Percentiles rank a stretch among this genome's conserved stretches.
These are phyloP conservation scores for Coelinius sp. DNA, from an alignment of 2,888 invertebrate species.

Conservation along the genomic window DNA sequence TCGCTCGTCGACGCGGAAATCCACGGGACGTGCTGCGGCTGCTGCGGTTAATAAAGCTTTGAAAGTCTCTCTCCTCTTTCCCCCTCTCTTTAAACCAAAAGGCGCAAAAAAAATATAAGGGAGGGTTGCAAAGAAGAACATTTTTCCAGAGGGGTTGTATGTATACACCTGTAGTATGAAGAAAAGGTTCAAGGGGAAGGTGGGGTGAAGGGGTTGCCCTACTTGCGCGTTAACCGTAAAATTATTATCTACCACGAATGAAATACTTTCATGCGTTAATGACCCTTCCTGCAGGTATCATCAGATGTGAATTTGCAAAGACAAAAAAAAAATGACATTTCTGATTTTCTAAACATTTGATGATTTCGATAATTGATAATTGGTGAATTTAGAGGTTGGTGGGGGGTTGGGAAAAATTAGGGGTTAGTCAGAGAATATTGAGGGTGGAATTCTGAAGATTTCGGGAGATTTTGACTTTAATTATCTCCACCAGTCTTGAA, in stretches of 20 bases:
- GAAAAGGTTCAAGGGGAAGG: constrained; percentile 2
- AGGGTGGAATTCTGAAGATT: neutral
- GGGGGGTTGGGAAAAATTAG: no score
- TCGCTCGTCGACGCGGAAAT: constrained; percentile 50
- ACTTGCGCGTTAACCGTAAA: constrained; percentile 36
- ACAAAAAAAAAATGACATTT: neutral
- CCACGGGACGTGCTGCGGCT: constrained; percentile 48
- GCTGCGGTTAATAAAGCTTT: constrained; percentile 52
- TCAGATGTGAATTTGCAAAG: neutral
- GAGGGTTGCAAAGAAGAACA: constrained; percentile 39
- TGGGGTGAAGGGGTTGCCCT: neutral
- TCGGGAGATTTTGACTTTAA: neutral
- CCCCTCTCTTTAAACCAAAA: constrained; percentile 15
- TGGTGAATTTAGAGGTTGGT: no score
- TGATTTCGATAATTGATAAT: no score
- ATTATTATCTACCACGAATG: constrained; percentile 35
- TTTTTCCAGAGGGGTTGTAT: constrained; percentile 38
- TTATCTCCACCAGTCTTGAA: neutral
- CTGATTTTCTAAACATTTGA: no score
- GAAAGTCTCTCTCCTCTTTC: constrained; percentile 37
- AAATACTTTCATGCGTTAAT: neutral
- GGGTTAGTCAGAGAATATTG: neutral
- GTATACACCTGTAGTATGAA: constrained; percentile 19
- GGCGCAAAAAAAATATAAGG: constrained; percentile 35
- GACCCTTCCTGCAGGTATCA: constrained; percentile 14